phyloP scores from a whole-genome alignment of 1,140 invertebrate genomes.

The Dendroctonus valens region DNA sequence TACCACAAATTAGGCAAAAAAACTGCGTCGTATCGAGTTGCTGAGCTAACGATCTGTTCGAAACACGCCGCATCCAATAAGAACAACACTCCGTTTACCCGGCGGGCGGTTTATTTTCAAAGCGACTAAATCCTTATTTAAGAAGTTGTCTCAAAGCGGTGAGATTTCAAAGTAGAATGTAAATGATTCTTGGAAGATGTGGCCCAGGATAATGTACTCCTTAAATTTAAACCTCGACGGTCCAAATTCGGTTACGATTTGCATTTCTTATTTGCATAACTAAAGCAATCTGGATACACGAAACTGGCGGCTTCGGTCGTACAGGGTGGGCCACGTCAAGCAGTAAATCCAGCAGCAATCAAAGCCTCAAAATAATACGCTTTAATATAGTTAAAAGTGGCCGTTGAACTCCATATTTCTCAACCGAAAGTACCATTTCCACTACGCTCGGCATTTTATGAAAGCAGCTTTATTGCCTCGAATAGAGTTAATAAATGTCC shows the following conservation, averaged over 20 bases:
- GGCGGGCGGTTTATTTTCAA: slow-evolving; percentile 7
- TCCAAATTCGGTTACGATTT: slow-evolving; percentile 18
- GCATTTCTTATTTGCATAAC: slow-evolving; percentile 14
- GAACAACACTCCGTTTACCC: slow-evolving; percentile 10
- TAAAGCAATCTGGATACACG: not conserved
- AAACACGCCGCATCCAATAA: slow-evolving; percentile 1
- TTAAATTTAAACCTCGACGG: slow-evolving; percentile 18
- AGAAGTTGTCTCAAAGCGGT: slow-evolving; percentile 20
- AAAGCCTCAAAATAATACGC: not conserved
- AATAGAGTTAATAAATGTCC: no score
- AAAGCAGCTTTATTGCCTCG: not conserved
- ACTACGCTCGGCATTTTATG: not conserved
- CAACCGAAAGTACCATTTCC: not conserved
- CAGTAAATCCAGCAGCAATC: not conserved
- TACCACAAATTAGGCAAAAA: no score
- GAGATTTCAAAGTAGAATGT: slow-evolving; percentile 19
- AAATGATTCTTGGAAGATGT: slow-evolving; percentile 17
- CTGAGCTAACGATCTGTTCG: no score
- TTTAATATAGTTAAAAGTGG: not conserved
- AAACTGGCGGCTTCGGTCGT: not conserved
- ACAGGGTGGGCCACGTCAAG: not conserved
- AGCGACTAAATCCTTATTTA: slow-evolving; percentile 18
- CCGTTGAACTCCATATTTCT: not conserved
- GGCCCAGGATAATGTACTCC: slow-evolving; percentile 21
- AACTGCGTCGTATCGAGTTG: no score